Percentiles rank a stretch among this genome's conserved stretches.
phyloP scores from a whole-genome alignment of 2,888 invertebrate genomes.

The Icerya purchasi region DNA sequence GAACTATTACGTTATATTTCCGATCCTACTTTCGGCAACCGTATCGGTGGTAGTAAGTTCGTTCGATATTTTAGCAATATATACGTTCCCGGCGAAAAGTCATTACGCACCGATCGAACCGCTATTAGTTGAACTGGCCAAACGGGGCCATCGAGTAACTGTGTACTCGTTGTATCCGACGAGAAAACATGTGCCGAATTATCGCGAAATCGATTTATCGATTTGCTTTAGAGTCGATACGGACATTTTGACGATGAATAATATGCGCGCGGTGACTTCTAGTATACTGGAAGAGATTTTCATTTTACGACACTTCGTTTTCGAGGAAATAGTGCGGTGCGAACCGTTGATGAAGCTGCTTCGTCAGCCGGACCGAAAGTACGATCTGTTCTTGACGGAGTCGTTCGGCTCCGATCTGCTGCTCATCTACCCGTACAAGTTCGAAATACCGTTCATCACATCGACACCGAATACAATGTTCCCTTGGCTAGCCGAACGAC shows the following conservation, averaged over 20 bases:
- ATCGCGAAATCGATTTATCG: neutral
- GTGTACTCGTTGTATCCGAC: constrained; percentile 2
- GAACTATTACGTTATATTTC: no score
- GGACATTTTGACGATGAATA: neutral
- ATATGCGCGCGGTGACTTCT: neutral
- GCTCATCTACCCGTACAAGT: neutral
- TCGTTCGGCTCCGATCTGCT: neutral
- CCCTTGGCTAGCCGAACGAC: neutral
- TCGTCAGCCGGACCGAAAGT: constrained; percentile 3
- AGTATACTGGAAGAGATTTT: neutral
- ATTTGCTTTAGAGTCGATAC: neutral
- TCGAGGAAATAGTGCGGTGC: neutral
- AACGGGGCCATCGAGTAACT: constrained; percentile 18
- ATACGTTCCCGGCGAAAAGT: constrained; percentile 17
- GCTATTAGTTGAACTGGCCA: constrained; percentile 16
- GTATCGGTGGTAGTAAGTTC: no score
- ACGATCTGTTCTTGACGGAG: constrained; percentile 13
- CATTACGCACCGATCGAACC: constrained; percentile 16
- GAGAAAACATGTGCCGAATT: neutral
- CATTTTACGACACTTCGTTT: no score
- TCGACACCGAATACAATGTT: neutral
- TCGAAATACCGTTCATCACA: neutral
- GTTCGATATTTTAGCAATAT: no score
- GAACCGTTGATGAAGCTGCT: constrained; percentile 4
- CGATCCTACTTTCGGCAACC: no score